Base-by-base conservation (phyloP, 2,797 vertebrate genomes). In the Pipistrellus nathusii region DNA sequence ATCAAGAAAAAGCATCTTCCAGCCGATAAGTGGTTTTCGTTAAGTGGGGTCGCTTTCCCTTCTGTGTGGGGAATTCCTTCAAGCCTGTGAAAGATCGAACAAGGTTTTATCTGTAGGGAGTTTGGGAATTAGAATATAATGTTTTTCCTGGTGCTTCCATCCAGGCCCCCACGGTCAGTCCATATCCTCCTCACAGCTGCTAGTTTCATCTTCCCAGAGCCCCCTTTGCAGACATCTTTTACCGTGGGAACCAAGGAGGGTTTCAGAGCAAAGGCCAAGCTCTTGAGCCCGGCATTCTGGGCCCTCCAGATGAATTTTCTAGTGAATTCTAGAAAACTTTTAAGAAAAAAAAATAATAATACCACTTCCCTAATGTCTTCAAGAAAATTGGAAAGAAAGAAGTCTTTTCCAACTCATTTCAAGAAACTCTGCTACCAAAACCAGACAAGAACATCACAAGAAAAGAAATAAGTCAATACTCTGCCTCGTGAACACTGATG, bases 391-490 rank as follows among this genome's bases (percentile, higher is more conserved):
- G 90, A 82, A 6, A 69, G 27, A n/a, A 92, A 23, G 38, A 27
- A 68, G 38, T 84, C 25, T 86, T 91, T 91, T 73, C 21, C 20
- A 85, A 86, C 32, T 69, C 59, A 92, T 85, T 90, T 86, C 73
- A 85, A 92, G 41, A 91, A n/a, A 62, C 25, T 53, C 55, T 38
- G 35, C 87, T 66, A 66, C 30, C 48, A 80, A 76, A 85, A 81
- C 20, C 46, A 88, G 38, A 75, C 51, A 41, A 93, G 66, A 21
- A 55, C 46, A 57, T 85, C 68, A 55, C 1, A 46, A 81, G 38
- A 71, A 92, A 57, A 76, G n/a, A 71, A 94, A 51, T 17, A 87
- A 9, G 41, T 64, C 20, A 68, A 32, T 89, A 57, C 15, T 17
- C 30, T 3, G 7, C 5, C 46, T 80, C 38, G 68, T 80, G 2